Evolutionary conservation across 2,797 vertebrate species (phyloP).

Genomic region (Podarcis lilfordi): DNA sequence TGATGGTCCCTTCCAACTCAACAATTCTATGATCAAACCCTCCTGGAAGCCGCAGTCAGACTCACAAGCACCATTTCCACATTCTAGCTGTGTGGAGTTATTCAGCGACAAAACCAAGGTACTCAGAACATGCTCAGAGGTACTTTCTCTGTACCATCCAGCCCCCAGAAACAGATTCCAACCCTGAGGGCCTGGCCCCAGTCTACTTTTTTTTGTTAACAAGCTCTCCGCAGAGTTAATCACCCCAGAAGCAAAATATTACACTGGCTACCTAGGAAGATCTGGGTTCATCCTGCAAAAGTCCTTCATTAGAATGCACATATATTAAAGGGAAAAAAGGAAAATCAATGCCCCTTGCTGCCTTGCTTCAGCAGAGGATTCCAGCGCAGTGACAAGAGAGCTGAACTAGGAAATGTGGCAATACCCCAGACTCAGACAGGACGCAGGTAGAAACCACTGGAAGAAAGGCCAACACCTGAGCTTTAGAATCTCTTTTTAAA

Average conservation of each 20-base stretch:
- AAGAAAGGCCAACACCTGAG: background rate
- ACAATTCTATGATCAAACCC: background rate
- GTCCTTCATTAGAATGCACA: slow-evolving; percentile 5
- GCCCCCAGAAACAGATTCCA: no score
- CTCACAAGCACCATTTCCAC: background rate
- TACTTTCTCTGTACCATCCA: background rate
- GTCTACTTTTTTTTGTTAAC: background rate
- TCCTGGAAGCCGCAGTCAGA: background rate
- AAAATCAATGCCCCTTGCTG: background rate
- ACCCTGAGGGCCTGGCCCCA: background rate
- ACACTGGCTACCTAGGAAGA: background rate
- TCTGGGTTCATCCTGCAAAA: background rate
- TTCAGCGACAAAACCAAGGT: background rate
- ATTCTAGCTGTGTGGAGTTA: no score
- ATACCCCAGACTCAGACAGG: background rate
- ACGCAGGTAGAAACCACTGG: background rate
- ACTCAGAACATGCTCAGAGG: background rate
- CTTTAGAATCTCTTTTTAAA: background rate
- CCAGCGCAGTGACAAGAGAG: background rate
- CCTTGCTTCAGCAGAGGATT: background rate
- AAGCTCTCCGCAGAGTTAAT: background rate
- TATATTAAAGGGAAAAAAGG: background rate
- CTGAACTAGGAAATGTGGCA: background rate
- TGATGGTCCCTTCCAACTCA: no score
- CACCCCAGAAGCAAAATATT: background rate